Evolutionary conservation across 2,113 vertebrate genomes (phyloP).

Genomic region (Nipponia nippon): DNA sequence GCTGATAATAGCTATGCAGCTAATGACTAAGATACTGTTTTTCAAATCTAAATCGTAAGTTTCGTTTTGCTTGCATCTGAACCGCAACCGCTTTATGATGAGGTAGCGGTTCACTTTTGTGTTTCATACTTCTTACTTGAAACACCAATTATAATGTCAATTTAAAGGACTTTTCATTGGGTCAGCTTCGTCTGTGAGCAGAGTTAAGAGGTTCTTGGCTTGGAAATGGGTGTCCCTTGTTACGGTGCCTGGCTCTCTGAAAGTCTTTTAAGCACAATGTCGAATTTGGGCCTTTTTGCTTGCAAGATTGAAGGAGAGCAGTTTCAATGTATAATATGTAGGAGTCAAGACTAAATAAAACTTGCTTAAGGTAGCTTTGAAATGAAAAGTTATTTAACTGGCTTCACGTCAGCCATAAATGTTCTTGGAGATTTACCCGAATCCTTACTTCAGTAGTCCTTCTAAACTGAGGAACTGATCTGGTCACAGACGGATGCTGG

Average conservation of each 20-base stretch:
- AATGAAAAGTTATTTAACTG: neutral
- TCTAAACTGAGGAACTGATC: neutral
- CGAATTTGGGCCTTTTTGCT: neutral
- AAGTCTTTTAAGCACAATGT: neutral
- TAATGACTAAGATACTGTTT: neutral
- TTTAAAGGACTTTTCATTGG: neutral
- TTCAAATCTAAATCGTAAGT: neutral
- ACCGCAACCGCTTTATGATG: neutral
- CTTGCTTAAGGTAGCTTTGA: neutral
- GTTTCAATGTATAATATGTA: neutral
- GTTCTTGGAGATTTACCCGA: neutral
- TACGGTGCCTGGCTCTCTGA: neutral
- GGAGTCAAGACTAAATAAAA: neutral
- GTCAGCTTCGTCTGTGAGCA: neutral
- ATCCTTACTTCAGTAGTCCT: neutral
- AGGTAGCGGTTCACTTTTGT: neutral
- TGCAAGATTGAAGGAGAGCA: neutral
- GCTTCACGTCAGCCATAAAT: neutral
- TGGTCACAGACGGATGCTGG: neutral
- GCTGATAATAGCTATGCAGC: neutral
- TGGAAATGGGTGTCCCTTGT: fast-evolving
- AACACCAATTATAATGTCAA: neutral
- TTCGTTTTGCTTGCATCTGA: neutral
- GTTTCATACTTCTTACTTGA: neutral
- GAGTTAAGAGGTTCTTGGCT: neutral